Evolutionary conservation across 1,140 invertebrate genomes (phyloP), one percentile per base, ranked within the genome.

Genomic region (Chelonus insularis): DNA sequence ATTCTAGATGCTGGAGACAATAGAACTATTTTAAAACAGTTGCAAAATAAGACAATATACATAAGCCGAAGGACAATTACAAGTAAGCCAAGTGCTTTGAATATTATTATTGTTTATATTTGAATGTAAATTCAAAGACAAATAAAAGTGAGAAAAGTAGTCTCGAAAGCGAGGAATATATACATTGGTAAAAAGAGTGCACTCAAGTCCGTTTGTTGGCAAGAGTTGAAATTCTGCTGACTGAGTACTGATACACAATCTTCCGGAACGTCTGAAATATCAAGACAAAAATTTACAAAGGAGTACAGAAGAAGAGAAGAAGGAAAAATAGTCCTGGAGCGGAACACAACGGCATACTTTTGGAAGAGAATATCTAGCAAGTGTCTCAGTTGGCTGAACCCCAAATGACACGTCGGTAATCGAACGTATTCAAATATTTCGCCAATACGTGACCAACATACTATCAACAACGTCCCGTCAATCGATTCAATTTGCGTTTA

Each of bases 381-480:
- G 65, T 58, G 60, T 64, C 62, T 48, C 64, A 48, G 51, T 68
- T 66, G 54, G 57, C 45, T 60, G 50, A 59, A 55, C 58, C 57
- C 51, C 62, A 63, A 66, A 68, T 62, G 61, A 68, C 67, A 63
- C 62, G 59, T 62, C 51, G 61, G 58, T 68, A 68, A 68, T 68
- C 64, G 62, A 68, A 59, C 54, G 60, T 66, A 68, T 68, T 68
- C 66, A 63, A 68, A 68, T 68, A 60, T 62, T 66, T 63, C 57
- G 64, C 54, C 58, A 57, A 66, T 64, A 68, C 67, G 64, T 66
- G 61, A 63, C 64, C 59, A 47, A 66, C 39, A 63, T 66, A 39
- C 52, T 8, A 11, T 12, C 14, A 4, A 18, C 52, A n/a, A 29
- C 12, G 4, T 29, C 6, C 4, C 32, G 11, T 37, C 20, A 7